Evolutionary conservation across 2,113 vertebrate species (phyloP).

Genomic region (Dasypus novemcinctus): DNA sequence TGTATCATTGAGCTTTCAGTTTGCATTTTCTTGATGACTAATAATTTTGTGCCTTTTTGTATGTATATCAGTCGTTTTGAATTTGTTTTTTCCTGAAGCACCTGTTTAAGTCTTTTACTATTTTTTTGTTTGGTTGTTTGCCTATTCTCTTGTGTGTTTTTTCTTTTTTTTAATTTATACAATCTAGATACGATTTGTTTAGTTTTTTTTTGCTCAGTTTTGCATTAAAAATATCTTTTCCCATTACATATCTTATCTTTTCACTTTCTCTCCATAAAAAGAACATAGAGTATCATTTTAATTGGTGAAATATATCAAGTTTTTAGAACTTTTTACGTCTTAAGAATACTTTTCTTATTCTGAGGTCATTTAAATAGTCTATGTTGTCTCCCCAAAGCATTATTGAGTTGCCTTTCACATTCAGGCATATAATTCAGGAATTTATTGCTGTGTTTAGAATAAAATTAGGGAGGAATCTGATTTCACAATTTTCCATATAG

Average conservation of each 20-base stretch:
- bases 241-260: not conserved
- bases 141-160: not conserved
- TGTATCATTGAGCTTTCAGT: not conserved
- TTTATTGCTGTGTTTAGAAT: not conserved
- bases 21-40: slow-evolving; percentile 6
- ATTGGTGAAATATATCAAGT: not conserved
- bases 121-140: not conserved
- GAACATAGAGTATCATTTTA: not conserved
- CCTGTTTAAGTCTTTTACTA: not conserved
- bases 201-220: not conserved
- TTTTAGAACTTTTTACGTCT: not conserved
- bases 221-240: not conserved
- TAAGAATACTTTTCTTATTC: not conserved
- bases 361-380: not conserved
- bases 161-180: not conserved
- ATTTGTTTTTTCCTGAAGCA: not conserved
- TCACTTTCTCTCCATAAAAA: not conserved
- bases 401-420: not conserved
- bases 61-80: not conserved
- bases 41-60: not conserved
- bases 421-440: not conserved
- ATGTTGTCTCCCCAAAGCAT: not conserved
- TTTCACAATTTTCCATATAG: not conserved
- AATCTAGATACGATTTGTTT: not conserved
- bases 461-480: not conserved